Base-by-base conservation (phyloP, 2,113 vertebrate species). In the Chinchilla lanigera region DNA sequence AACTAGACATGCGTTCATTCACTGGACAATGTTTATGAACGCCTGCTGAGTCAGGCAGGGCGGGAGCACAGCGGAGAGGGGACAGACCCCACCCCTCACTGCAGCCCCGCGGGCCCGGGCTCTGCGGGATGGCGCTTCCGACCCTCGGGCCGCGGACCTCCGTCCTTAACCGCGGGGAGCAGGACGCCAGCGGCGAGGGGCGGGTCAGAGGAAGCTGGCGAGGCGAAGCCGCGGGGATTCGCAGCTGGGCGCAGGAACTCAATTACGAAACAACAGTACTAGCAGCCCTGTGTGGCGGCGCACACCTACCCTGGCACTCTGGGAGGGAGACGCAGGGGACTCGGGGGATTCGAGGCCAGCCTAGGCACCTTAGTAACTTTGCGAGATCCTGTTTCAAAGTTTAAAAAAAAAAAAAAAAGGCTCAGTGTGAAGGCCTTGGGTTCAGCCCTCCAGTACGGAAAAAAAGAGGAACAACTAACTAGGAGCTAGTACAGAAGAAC, bases 401-500 rank as follows among this genome's bases (percentile, higher is more conserved):
- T n/a, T n/a, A n/a, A n/a, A n/a, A 28, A 47, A 77, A 47, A 77
- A 30, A 30, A 50, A 47, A 77, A 75, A 75, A 77, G 44, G 13
- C 24, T 77, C 41, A 77, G 73, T 77, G 73, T 47, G 41, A 47
- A 77, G 24, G 13, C 71, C 71, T 13, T 44, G 71, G 8, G 24
- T 47, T 28, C 41, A 14, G 26, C 41, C 1, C 73, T n/a, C 24
- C 41, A 28, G 73, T 47, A 44, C 22, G 0, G 16, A 50, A 28
- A 47, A 9, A 22, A 14, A 12, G 5, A 26, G 75, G 13, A 44
- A 78, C 71, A 16, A 2, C 22, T 30, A 16, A 2, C 22, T 30
- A 19, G 61, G 52, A n/a, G 12, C 5, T 0, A 0, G 16, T 0
- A 35, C 7, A 1, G 10, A 7, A n/a, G 28, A 50, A 19, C 22